phyloP scores from a whole-genome alignment of 1,140 invertebrate genomes.

The Aricia agestis region DNA sequence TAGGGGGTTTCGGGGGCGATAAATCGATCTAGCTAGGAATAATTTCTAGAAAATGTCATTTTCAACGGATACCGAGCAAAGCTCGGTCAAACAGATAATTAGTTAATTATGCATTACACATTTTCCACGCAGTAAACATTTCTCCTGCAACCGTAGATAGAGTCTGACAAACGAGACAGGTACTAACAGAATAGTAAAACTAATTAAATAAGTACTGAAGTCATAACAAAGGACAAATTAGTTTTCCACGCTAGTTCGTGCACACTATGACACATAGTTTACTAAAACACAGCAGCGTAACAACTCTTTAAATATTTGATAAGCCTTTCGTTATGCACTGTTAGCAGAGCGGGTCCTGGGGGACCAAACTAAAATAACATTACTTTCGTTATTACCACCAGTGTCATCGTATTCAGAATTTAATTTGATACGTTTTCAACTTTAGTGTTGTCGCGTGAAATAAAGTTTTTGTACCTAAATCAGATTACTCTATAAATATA shows the following conservation, averaged over 20 bases:
- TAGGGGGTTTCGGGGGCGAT: too few species aligned
- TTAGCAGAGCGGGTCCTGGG: background rate
- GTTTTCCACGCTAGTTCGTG: background rate
- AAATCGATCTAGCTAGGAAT: too few species aligned
- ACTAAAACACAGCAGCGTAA: slow-evolving; percentile 3
- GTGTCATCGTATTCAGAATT: background rate
- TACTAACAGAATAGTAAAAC: too few species aligned
- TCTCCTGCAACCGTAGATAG: too few species aligned
- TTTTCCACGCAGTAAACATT: too few species aligned
- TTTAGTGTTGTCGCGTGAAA: background rate
- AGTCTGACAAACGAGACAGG: too few species aligned
- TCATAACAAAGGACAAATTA: background rate
- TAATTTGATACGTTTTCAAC: background rate
- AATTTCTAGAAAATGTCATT: too few species aligned
- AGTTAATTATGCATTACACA: too few species aligned
- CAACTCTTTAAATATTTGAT: slow-evolving; percentile 10
- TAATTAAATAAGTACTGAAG: background rate
- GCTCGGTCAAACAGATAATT: too few species aligned
- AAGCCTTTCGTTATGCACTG: slow-evolving; percentile 7
- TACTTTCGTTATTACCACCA: background rate
- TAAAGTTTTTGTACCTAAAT: background rate
- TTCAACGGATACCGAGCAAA: too few species aligned
- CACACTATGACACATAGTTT: background rate
- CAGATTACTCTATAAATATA: background rate
- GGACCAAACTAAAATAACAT: background rate